Conservation (phyloP, 1,140 invertebrate species). For the Phortica variegata region DNA sequence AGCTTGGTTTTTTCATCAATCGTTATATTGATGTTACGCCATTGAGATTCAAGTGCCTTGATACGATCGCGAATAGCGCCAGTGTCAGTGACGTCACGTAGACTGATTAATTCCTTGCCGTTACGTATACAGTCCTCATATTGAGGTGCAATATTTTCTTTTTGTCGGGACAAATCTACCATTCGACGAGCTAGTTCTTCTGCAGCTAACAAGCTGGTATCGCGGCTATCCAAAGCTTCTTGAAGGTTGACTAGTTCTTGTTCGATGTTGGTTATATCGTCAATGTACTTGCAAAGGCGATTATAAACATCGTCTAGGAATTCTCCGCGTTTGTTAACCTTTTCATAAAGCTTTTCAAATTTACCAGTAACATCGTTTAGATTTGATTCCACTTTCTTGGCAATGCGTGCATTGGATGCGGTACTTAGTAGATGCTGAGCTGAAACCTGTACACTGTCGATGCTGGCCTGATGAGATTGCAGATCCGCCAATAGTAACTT, state of each 20-base stretch:
- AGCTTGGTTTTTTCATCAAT: slow-evolving; percentile 83
- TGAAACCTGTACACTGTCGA: slow-evolving; percentile 76
- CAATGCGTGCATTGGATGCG: slow-evolving; percentile 80
- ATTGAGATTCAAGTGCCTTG: slow-evolving; percentile 82
- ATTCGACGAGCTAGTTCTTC: slow-evolving; percentile 72
- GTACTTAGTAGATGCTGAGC: slow-evolving; percentile 79
- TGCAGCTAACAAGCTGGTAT: slow-evolving; percentile 65
- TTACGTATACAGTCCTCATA: slow-evolving; percentile 78
- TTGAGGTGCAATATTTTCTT: slow-evolving; percentile 54
- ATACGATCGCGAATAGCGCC: slow-evolving; percentile 81
- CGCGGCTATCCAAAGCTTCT: slow-evolving; percentile 74
- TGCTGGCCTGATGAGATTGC: slow-evolving; percentile 78
- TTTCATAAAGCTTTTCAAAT: slow-evolving; percentile 83
- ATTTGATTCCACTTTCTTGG: slow-evolving; percentile 86
- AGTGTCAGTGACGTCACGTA: slow-evolving; percentile 88
- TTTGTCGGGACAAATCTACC: slow-evolving; percentile 59
- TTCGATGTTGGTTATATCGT: slow-evolving; percentile 69
- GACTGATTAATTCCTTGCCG: slow-evolving; percentile 80
- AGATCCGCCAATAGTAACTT: slow-evolving; percentile 79
- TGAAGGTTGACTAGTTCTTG: slow-evolving; percentile 71
- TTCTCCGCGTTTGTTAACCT: slow-evolving; percentile 73
- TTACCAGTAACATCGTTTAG: slow-evolving; percentile 78
- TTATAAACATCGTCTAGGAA: slow-evolving; percentile 79
- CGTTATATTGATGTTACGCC: slow-evolving; percentile 78
- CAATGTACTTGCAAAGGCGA: slow-evolving; percentile 71